Evolutionary conservation across 2,113 vertebrate species (phyloP), one percentile per base, ranked within the genome.

Genomic region (Mus spicilegus): DNA sequence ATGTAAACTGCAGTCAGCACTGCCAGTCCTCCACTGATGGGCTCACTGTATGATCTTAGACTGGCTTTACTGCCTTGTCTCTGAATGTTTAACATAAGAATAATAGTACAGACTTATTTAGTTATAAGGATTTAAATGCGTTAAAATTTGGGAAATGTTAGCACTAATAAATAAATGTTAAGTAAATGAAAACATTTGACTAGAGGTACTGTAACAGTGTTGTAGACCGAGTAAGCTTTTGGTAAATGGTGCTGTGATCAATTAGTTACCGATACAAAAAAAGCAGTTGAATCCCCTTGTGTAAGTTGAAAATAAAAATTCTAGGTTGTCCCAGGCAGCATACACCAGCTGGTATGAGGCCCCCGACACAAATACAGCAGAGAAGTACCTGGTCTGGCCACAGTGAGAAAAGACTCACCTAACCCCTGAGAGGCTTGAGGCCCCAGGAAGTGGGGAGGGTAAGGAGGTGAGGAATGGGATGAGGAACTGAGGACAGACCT

Each of bases 281-380:
- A 94, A 94, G 42, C 13, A 69, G 28, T 80, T 78, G 90, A 91
- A 76, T 73, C 49, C 36, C 7, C 73, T 2, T 81, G 39, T 49
- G 89, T 56, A 77, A 11, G 49, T 94, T 92, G 94, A 81, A 95
- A 90, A 93, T 93, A 67, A 93, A 78, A 77, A 14, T 93, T 95
- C 65, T n/a, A 78, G 2, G 6, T 63, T 84, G 24, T 65, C 42
- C 5, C 67, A 69, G 67, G 67, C 67, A 69, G 30, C 67, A 69
- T 12, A 67, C 30, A 16, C 13, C 30, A 69, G 30, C 67, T 36
- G 30, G 33, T 69, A 69, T 2, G 67, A 69, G 30, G 30, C 67
- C 30, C 63, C 67, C 1, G 0, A 69, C 30, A 69, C 5, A 16
- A 14, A 36, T 69, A 69, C 67, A 36, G 30, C 67, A 69, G 30